Conservation (phyloP, 37 sponge, comb jelly and placozoan species). For the Aphrocallistes beatrix region DNA sequence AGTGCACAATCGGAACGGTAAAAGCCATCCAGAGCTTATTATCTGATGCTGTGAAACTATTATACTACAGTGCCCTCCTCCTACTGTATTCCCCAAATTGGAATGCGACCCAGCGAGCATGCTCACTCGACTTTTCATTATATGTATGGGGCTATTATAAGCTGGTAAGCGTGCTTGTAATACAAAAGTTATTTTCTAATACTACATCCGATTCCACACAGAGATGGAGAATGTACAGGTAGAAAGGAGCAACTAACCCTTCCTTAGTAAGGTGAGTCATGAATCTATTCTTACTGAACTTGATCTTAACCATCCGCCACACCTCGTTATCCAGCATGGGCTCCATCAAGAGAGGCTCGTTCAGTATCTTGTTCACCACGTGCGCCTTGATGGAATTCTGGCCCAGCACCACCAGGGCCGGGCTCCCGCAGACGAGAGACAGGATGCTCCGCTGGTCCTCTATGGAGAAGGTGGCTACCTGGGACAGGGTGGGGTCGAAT, state of each 20-base stretch:
- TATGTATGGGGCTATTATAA: too few relatives aligned
- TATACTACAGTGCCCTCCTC: too few relatives aligned
- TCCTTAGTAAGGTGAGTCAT: slow-evolving; percentile 29
- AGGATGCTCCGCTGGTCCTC: slow-evolving; percentile 61
- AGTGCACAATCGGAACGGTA: too few relatives aligned
- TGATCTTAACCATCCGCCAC: slow-evolving; percentile 72
- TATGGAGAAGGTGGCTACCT: slow-evolving; percentile 49
- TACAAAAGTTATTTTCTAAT: too few relatives aligned
- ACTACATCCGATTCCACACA: not conserved
- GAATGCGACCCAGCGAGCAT: too few relatives aligned
- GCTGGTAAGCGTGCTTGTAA: too few relatives aligned
- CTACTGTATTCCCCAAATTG: too few relatives aligned
- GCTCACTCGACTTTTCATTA: too few relatives aligned
- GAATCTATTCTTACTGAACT: slow-evolving; percentile 36
- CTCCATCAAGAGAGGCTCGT: slow-evolving; percentile 53
- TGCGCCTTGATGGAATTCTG: slow-evolving; percentile 32
- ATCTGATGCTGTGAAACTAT: too few relatives aligned
- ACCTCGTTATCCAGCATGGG: slow-evolving; percentile 27
- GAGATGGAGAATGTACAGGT: not conserved
- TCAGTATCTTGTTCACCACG: slow-evolving; percentile 65
- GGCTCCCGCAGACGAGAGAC: slow-evolving; percentile 58
- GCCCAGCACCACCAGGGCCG: slow-evolving; percentile 69
- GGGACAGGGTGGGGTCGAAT: slow-evolving; percentile 61
- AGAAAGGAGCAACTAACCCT: not conserved
- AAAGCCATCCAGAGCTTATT: too few relatives aligned